Evolutionary conservation across 2,797 vertebrate species (phyloP), one percentile per base, ranked within the genome.

Genomic region (Gymnocypris eckloni): DNA sequence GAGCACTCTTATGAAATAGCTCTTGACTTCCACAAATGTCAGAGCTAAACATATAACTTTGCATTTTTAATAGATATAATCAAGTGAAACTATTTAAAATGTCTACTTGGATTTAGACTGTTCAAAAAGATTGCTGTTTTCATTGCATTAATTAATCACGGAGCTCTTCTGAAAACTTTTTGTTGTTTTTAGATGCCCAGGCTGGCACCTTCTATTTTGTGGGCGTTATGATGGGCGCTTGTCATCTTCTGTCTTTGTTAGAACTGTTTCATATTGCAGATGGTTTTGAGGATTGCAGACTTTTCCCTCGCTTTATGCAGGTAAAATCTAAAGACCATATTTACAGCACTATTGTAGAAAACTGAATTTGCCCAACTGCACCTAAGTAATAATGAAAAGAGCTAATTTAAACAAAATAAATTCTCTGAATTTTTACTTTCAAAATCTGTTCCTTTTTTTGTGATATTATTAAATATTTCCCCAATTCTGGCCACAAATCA

Each of bases 151-250:
- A 73, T 48, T 73, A 73, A 48, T 28, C 50, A 37, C 73, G 1
- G 12, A 9, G 6, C 11, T 43, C 1, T 79, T 11, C 8, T 79
- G 54, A 43, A 25, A 20, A 8, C 33, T 54, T 59, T 12, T 66
- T 28, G 33, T 22, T 73, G 45, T 37, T 41, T 79, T 25, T 89
- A 99, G 98, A 97, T 92, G 97, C 97, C 2, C 13, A 98, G 86
- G 97, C 95, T 0, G 98, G 98, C 91, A 99, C 96, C 0, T 98
- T 99, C 89, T 96, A 99, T 91, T 95, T 97, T 0, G 95, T 99
- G n/a, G 97, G 97, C 37, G 92, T 97, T 0, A 95, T 96, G 87
- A 99, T 98, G 97, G 95, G 95, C 71, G 88, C 96, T 86, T 99
- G 97, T 92, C 98, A 99, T 87, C 93, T 96, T 86, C 80, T 97